These are phyloP conservation scores for Takifugu flavidus DNA, from an alignment of 2,113 vertebrate species.

Conservation along the genomic window DNA sequence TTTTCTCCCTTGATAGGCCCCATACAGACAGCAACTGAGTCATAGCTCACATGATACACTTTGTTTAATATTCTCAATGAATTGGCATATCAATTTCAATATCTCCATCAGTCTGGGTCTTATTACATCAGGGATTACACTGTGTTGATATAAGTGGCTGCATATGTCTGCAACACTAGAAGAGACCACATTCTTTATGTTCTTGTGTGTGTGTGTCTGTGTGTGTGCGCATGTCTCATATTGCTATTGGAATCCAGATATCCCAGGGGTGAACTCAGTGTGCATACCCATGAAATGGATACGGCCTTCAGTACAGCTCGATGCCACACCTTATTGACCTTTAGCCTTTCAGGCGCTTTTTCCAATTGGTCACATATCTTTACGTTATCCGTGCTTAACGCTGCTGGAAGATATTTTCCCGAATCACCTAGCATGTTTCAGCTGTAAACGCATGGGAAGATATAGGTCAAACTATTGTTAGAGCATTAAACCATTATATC, in stretches of 20 bases:
- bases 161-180: conserved; percentile 14
- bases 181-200: conserved; percentile 14
- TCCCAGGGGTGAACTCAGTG: conserved; percentile 31
- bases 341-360: conserved; percentile 59
- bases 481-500: too few relatives aligned
- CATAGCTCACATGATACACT: conserved; percentile 5
- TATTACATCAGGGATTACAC: conserved; percentile 25
- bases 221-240: conserved; percentile 42
- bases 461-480: too few relatives aligned
- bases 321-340: conserved; percentile 65
- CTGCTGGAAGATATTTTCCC: conserved; percentile 35
- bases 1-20: too few relatives aligned
- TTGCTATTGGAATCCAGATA: conserved; percentile 52
- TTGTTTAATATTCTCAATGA: conserved; percentile 15
- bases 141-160: conserved; percentile 8
- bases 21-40: not conserved
- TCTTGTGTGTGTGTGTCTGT: not conserved
- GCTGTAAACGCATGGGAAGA: not conserved
- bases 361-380: conserved; percentile 65
- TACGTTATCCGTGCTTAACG: conserved; percentile 30
- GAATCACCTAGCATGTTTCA: conserved; percentile 18
- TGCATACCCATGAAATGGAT: conserved; percentile 59
- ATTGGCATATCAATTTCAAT: conserved; percentile 5
- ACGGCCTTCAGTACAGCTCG: conserved; percentile 52
- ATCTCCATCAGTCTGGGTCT: conserved; percentile 2